A percentile compares a stretch with the other conserved stretches of the same genome.
Conservation (phyloP, 2,888 invertebrate species). For the Rotaria magnacalcarata region DNA sequence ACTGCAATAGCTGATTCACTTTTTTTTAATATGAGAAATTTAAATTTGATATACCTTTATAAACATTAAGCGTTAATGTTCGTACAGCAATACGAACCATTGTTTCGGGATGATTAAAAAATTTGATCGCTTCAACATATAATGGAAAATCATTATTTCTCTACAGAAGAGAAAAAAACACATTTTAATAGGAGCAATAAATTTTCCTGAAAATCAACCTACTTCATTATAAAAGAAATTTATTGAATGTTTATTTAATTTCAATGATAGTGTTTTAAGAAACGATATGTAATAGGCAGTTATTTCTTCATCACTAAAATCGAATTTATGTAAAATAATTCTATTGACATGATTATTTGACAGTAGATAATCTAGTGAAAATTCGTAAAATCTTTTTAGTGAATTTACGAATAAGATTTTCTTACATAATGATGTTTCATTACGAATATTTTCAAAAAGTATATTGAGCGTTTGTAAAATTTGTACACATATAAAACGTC, state of each 20-base stretch:
- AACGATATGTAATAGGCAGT: conserved; percentile 99
- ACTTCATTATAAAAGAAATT: conserved; percentile 99
- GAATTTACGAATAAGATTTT: conserved; percentile 51
- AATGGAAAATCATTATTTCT: conserved; percentile 97
- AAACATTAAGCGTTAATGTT: conserved; percentile 92
- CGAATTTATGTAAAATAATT: conserved; percentile 98
- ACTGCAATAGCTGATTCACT: neutral
- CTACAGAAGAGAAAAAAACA: conserved; percentile 61
- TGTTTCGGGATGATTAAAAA: conserved; percentile 95
- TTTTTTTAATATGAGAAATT: too few relatives aligned
- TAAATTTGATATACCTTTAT: conserved; percentile 57
- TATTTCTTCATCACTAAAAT: conserved; percentile 96
- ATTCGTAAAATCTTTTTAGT: conserved; percentile 24
- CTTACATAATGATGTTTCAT: conserved; percentile 97
- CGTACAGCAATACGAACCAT: conserved; percentile 99
- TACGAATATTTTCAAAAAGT: conserved; percentile 95
- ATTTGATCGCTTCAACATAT: conserved; percentile 97
- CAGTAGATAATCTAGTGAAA: conserved; percentile 78
- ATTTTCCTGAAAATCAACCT: neutral
- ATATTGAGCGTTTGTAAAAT: conserved; percentile 94
- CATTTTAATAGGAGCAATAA: neutral
- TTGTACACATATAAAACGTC: conserved; percentile 94
- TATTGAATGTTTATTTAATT: conserved; percentile 92
- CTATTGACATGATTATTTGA: conserved; percentile 99
- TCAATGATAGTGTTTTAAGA: conserved; percentile 91